phyloP scores from a whole-genome alignment of 2,888 invertebrate species.

The Luffia ferchaultella region DNA sequence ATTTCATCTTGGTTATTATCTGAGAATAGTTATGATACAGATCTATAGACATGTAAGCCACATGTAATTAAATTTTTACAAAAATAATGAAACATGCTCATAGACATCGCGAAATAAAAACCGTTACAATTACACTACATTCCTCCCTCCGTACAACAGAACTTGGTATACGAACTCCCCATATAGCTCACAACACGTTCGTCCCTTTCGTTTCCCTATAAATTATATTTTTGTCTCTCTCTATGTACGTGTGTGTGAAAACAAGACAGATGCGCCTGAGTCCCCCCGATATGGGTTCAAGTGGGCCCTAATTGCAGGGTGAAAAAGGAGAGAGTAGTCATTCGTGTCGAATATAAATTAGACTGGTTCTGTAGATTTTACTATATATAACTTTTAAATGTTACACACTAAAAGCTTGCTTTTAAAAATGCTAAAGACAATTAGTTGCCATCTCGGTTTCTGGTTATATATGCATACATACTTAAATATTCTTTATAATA shows the following conservation, averaged over 20 bases:
- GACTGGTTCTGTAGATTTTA: neutral
- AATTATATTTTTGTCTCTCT: neutral
- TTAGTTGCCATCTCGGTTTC: neutral
- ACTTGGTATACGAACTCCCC: neutral
- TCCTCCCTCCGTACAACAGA: too few relatives aligned
- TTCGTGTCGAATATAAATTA: neutral
- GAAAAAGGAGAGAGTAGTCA: neutral
- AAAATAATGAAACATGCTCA: neutral
- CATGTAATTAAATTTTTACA: too few relatives aligned
- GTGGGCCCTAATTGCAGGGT: constrained; percentile 9
- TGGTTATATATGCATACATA: neutral
- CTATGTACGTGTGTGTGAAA: neutral
- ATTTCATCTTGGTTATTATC: too few relatives aligned
- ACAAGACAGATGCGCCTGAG: constrained; percentile 5
- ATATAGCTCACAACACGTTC: neutral
- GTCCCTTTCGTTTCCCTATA: neutral
- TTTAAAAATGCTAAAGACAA: neutral
- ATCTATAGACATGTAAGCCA: too few relatives aligned
- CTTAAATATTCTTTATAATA: neutral
- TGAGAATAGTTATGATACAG: too few relatives aligned
- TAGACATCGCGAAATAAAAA: neutral
- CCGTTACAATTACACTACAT: neutral
- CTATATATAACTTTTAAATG: neutral
- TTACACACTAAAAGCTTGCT: neutral
- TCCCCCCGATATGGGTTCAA: constrained; percentile 8